Evolutionary conservation across 1,140 invertebrate genomes (phyloP), one percentile per base, ranked within the genome.

Genomic region (Anadara kagoshimensis): DNA sequence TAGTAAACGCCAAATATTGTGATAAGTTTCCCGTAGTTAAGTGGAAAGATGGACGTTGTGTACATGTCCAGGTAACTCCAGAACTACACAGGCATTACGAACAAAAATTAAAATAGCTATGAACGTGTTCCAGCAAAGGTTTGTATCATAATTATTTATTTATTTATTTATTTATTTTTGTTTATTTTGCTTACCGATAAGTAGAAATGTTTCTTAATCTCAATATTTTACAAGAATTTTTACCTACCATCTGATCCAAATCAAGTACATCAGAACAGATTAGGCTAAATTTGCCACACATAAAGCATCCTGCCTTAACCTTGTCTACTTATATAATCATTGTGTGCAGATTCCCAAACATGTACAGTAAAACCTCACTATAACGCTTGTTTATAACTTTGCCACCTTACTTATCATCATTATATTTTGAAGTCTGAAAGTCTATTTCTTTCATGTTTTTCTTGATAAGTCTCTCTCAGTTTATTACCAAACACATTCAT

Each of bases 1-100:
- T 88, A 26, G 77, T 90, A 12, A 87, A 89, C 82, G 89, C 89
- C 2, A 84, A 76, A 64, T 90, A 90, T 78, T 90, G 89, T 79
- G 86, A 90, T 44, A 64, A 69, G 49, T 90, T 90, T 68, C 87
- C 88, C 43, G 83, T 89, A 58, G 87, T 89, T 1, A 69, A 79
- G 41, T 89, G 88, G 87, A 89, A 85, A 58, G 85, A 89, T 63
- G 89, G 89, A 11, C 72, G 76, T 44, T 79, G 87, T 18, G 83
- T 89, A 29, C 89, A 90, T 75, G 89, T 90, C 10, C 86, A 88
- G 20, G 88, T 90, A 0, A 88, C 88, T 43, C 83, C 86, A 16
- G 87, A 89, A 63, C 76, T 88, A 4, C 84, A 88, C 63, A 75
- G 88, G 47, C 78, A 57, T 12, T 90, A 88, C 69, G 87, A 89